These are phyloP conservation scores for Manacus vitellinus DNA, from an alignment of 2,113 vertebrate genomes.

Conservation along the genomic window DNA sequence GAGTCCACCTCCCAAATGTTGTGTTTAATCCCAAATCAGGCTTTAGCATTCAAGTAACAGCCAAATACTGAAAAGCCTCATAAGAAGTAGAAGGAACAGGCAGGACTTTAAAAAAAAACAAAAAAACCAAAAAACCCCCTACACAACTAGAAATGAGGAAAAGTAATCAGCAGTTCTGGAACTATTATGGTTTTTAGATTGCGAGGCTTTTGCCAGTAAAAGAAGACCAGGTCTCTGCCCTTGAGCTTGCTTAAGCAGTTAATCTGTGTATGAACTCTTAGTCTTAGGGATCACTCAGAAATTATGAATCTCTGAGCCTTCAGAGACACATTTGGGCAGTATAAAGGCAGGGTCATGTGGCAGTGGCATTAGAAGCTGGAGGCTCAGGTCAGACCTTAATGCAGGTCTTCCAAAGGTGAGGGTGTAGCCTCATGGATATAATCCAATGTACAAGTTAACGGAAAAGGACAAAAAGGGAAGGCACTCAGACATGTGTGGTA, in stretches of 20 bases:
- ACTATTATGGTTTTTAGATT: not conserved
- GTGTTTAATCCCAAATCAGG: constrained; percentile 25
- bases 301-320: not conserved
- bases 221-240: not conserved
- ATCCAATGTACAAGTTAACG: not conserved
- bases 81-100: not conserved
- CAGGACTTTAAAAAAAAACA: not conserved
- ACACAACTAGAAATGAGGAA: not conserved
- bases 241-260: not conserved
- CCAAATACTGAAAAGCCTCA: constrained; percentile 4
- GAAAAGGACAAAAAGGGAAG: not conserved
- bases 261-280: not conserved
- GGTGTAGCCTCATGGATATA: fast-evolving
- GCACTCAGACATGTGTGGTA: not conserved
- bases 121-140: no score
- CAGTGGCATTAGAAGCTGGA: not conserved
- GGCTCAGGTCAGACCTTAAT: not conserved
- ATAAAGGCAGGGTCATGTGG: not conserved
- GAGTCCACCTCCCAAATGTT: not conserved
- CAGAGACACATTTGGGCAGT: not conserved
- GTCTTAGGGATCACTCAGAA: not conserved
- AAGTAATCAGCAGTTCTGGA: constrained; percentile 13
- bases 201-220: not conserved
- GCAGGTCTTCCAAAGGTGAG: not conserved
- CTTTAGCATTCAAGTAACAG: not conserved